Base-by-base conservation (phyloP, 2,888 invertebrate genomes). In the Hofmannophila pseudospretella region DNA sequence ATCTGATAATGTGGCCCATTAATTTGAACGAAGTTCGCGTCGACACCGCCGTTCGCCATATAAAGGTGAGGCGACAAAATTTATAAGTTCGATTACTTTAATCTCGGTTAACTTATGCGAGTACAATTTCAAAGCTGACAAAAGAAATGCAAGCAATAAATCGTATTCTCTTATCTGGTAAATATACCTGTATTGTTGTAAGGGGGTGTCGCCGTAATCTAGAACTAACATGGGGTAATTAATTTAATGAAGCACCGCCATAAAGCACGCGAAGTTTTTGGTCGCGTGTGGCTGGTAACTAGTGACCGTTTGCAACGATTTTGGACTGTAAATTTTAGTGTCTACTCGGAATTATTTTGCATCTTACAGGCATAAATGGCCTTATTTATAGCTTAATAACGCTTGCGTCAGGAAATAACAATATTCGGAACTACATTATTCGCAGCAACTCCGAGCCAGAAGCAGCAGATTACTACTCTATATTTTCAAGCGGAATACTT, bases 11-110 rank as follows among this genome's bases (percentile, higher is more conserved):
- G 84, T 65, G 68, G 58, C 66, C 81, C 85, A 86, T 86, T 86
- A 86, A 86, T 86, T 84, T 80, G 79, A 77, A 77, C 82, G 78
- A 80, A 84, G 85, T 84, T 80, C 75, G 81, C 84, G 86, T 84
- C 86, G 82, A 82, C 85, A 79, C 70, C 76, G 74, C 74, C 74
- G 68, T 70, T 69, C 74, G 70, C 80, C 82, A 74, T 84, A 80
- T 80, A 84, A 76, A 86, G 85, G 82, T 86, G 85, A 86, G 81
- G 73, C 80, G 86, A 86, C 86, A 85, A 85, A 86, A 86, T 86
- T 86, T 86, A 86, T 86, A 86, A 85, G 86, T 86, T 86, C 86
- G 86, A 86, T 86, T 86, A 86, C 81, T 86, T 85, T 86, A 86
- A 86, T 86, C 86, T 86, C 78, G 74, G 78, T 69, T 86, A 85